These are phyloP conservation scores for Tapirus terrestris DNA, from an alignment of 2,113 vertebrate species.

Conservation along the genomic window DNA sequence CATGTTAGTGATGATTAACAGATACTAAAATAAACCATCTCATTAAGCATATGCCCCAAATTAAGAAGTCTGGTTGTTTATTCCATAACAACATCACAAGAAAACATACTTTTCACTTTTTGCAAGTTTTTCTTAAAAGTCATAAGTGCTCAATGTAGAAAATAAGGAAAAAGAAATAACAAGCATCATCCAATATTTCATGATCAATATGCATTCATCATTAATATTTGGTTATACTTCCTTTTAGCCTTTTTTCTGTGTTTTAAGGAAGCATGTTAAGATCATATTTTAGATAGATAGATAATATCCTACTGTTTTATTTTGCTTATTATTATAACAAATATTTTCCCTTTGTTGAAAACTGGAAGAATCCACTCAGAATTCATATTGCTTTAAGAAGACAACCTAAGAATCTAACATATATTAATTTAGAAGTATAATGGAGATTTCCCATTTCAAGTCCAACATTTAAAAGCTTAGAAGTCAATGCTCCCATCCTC, in stretches of 20 bases:
- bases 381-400: background rate
- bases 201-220: background rate
- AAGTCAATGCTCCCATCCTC: background rate
- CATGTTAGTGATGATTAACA: background rate
- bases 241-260: background rate
- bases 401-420: background rate
- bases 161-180: background rate
- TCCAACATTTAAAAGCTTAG: background rate
- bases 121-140: background rate
- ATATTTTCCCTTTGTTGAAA: background rate
- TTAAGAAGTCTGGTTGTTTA: background rate
- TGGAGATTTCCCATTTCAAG: background rate
- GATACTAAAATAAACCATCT: background rate
- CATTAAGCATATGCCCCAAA: background rate
- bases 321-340: background rate
- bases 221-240: background rate
- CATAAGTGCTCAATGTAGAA: background rate
- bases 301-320: background rate
- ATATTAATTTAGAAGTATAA: background rate
- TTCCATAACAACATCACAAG: background rate
- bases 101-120: conserved; percentile 8
- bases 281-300: background rate
- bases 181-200: background rate
- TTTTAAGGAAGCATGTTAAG: background rate
- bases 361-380: background rate